Evolutionary conservation across 2,113 vertebrate species (phyloP), one percentile per base, ranked within the genome.

Genomic region (Crypturellus undulatus): DNA sequence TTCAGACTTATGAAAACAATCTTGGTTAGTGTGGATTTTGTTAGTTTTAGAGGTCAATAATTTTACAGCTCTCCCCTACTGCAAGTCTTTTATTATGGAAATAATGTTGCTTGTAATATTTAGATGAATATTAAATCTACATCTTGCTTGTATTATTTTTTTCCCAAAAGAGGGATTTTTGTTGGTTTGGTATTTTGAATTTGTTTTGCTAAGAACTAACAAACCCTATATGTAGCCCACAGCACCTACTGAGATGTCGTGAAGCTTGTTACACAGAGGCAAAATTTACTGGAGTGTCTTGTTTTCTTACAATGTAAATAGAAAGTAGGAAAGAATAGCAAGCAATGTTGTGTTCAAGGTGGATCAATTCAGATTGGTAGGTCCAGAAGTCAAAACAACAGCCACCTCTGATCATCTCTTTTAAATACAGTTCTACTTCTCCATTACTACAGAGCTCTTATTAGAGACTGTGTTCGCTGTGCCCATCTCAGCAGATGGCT

Each of bases 381-480:
- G 21, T 73, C 8, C 17, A 58, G 4, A 12, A 69, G 78, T n/a
- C 52, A 83, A 70, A 82, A 28, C 17, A 83, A 43, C 58, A 68
- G 54, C 9, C n/a, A 80, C 10, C 4, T n/a, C 75, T 13, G 49
- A 38, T 1, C 63, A 3, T 65, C 71, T 49, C 4, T 43, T 76
- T 36, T 18, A 14, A 10, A 75, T 67, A 56, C 8, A 17, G 2
- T 42, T 85, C 32, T 51, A 4, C 9, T 72, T 10, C 36, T 82
- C 84, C 3, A 9, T 62, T 70, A 83, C 19, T 34, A 80, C n/a
- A 36, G 25, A 62, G n/a, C 5, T 56, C 19, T 59, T 70, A 8
- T 34, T 59, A 63, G 21, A 13, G 54, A 47, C 24, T 0, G 0
- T 2, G 0, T 77, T 40, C 40, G 5, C 20, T 79, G 32, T 38